Evolutionary conservation across 2,888 invertebrate genomes (phyloP).

Genomic region (Chrysomela aeneicollis): DNA sequence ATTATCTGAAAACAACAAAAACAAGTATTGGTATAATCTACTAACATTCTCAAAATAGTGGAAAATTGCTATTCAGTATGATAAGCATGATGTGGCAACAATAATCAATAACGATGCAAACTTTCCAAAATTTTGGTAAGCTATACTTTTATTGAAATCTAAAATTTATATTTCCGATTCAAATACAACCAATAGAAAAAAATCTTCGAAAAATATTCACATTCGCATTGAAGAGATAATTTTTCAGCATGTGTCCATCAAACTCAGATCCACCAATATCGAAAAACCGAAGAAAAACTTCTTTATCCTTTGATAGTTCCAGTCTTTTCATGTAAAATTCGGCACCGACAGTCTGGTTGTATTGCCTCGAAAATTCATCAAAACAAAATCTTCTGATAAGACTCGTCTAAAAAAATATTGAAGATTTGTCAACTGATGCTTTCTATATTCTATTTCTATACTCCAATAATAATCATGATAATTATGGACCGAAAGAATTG

Average conservation of each 20-base stretch:
- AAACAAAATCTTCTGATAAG: conserved; percentile 72
- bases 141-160: too few species aligned
- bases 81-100: too few species aligned
- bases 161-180: too few species aligned
- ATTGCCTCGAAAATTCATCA: conserved; percentile 69
- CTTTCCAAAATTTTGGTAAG: too few species aligned
- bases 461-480: too few species aligned
- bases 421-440: not conserved
- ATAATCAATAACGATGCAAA: too few species aligned
- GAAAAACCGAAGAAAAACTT: conserved; percentile 79
- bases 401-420: conserved; percentile 65
- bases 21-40: too few species aligned
- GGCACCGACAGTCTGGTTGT: conserved; percentile 73
- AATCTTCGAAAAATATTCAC: conserved; percentile 60
- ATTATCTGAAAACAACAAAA: conserved; percentile 68
- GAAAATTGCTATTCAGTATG: too few species aligned
- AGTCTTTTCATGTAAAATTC: conserved; percentile 77
- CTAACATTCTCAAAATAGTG: too few species aligned
- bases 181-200: too few species aligned
- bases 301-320: conserved; percentile 64
- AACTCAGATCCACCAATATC: conserved; percentile 85
- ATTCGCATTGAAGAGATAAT: conserved; percentile 75
- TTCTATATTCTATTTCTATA: too few species aligned
- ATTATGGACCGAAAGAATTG: not conserved
- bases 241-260: conserved; percentile 79